Evolutionary conservation across 2,888 invertebrate species (phyloP), one percentile per base, ranked within the genome.

Genomic region (Zaprionus lineosus): DNA sequence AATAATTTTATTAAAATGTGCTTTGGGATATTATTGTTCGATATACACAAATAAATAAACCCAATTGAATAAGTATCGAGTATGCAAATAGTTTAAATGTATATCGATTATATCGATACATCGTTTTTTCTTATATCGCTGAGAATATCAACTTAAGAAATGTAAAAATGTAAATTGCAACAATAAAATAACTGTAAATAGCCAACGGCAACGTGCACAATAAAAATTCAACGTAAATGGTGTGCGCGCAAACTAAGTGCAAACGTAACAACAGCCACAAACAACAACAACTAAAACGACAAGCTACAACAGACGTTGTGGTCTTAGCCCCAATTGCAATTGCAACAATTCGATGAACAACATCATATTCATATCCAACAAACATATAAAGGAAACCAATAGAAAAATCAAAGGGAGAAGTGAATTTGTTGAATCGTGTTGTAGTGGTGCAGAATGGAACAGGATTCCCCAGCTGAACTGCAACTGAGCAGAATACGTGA

Each of bases 401-500:
- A 75, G 53, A 47, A 62, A 43, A 18, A 67, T 64, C 52, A 58
- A 57, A 48, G 61, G 57, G 50, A 61, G 63, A 60, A 77, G 84
- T 72, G 64, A 55, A 67, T 48, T 69, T 36, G 37, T 51, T 37
- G 40, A 51, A 47, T 57, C 50, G 59, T 47, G 50, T 51, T 73
- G 70, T 74, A 55, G 58, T 65, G 59, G 71, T 73, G 73, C 77
- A 81, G 77, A 70, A 88, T 88, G 88, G 88, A 88, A 84, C 87
- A 88, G 82, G 88, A 87, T 76, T 86, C 87, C 73, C 51, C 77
- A 47, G 78, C 85, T 62, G 88, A 88, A 57, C 77, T 88, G 85
- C 88, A 87, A 81, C 66, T 88, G 69, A 87, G 85, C 66, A 87
- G 88, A 82, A 87, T 88, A 77, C 87, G 86, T 64, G 87, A 87